Percentiles rank a stretch among this genome's conserved stretches.
Conservation (phyloP, 2,888 invertebrate species). For the Parthenolecanium corni region DNA sequence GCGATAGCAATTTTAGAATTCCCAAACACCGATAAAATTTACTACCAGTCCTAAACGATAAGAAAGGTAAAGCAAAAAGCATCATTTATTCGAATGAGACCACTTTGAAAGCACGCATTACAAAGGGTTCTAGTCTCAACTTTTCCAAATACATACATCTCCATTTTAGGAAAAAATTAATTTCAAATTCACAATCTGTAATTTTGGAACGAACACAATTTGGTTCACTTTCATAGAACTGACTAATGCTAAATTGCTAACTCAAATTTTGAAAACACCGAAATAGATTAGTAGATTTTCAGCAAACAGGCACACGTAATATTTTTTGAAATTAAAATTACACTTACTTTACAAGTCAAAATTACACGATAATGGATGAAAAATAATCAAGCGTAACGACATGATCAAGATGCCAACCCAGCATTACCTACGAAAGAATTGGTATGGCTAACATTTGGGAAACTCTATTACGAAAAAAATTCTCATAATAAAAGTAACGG, state of each 20-base stretch:
- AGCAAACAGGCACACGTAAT: background rate
- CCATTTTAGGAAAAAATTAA: too few species aligned
- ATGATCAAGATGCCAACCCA: slow-evolving; percentile 25
- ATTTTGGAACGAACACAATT: too few species aligned
- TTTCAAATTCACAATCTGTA: too few species aligned
- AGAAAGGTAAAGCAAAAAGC: too few species aligned
- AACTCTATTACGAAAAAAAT: slow-evolving; percentile 27
- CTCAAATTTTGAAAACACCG: background rate
- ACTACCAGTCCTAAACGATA: too few species aligned
- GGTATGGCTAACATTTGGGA: slow-evolving; percentile 26
- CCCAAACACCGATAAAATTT: too few species aligned
- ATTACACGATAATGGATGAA: slow-evolving; percentile 7
- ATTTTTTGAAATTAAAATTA: slow-evolving; percentile 12
- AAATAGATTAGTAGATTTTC: background rate
- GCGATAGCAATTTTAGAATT: too few species aligned
- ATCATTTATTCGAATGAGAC: too few species aligned
- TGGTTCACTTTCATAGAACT: background rate
- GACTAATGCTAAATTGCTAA: background rate
- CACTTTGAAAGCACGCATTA: too few species aligned
- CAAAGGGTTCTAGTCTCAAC: too few species aligned
- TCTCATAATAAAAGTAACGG: slow-evolving; percentile 28
- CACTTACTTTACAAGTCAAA: too few species aligned
- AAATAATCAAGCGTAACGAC: slow-evolving; percentile 24
- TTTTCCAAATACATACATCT: too few species aligned
- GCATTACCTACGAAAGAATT: slow-evolving; percentile 18